These are phyloP conservation scores for Nesoenas mayeri DNA, from an alignment of 2,113 vertebrate species.

Conservation along the genomic window DNA sequence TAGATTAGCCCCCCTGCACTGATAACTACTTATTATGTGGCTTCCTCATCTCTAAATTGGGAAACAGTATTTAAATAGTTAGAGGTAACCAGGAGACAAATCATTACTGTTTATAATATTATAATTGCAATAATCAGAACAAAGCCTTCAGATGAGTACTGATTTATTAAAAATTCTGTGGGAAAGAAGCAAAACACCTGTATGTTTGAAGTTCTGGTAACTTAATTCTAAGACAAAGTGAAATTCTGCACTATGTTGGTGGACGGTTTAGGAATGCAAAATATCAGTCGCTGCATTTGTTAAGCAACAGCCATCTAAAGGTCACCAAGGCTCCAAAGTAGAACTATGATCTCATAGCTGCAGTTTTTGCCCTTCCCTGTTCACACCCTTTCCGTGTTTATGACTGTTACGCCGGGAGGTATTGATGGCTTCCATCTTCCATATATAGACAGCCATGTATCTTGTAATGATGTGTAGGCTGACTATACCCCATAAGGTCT, in stretches of 20 bases:
- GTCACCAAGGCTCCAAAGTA: constrained; percentile 23
- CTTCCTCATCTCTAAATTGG: constrained; percentile 5
- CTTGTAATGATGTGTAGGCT: neutral
- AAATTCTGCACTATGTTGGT: neutral
- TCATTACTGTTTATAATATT: neutral
- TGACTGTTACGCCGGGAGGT: neutral
- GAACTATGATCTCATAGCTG: constrained; percentile 50
- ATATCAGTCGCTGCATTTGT: neutral
- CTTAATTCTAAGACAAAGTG: neutral
- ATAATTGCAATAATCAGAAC: neutral
- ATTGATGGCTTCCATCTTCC: neutral
- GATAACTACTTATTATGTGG: neutral
- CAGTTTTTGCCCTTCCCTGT: constrained; percentile 45
- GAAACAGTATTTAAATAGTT: neutral
- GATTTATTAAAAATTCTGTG: neutral
- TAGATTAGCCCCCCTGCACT: neutral
- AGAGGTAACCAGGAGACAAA: neutral
- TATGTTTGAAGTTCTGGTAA: neutral
- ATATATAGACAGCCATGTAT: neutral
- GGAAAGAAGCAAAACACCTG: neutral
- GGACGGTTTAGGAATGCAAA: neutral
- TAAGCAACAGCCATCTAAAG: constrained; percentile 28
- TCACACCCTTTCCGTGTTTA: constrained; percentile 37
- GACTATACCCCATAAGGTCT: neutral
- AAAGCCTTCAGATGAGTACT: neutral